Evolutionary conservation across 1,140 invertebrate genomes (phyloP), one percentile per base, ranked within the genome.

Genomic region (Lithobius niger): DNA sequence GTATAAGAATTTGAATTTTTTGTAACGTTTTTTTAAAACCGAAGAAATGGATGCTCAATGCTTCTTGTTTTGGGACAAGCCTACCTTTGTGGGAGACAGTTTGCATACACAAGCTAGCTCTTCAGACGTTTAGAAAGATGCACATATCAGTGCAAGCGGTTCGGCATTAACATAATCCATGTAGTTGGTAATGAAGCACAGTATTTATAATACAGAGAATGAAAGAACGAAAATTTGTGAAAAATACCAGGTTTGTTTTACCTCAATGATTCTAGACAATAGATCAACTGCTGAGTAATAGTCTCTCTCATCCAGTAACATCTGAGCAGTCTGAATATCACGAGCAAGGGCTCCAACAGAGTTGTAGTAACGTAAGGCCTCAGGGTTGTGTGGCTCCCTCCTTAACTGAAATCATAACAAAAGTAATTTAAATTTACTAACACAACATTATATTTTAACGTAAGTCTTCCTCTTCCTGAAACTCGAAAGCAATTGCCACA

Each of bases 191-290:
- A 36, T 36, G 31, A 10, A 10, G 31, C 31, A 10, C n/a, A n/a
- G 10, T 36, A 36, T 19, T 13, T 45, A 18, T 45, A 18, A 45
- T 18, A 13, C 16, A 36, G 31, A 36, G 6, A n/a, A 10, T 45
- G 22, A 13, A 45, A 45, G 22, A 6, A 45, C 22, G 18, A 13
- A 45, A 45, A 13, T 16, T 19, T 45, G 4, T 10, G 4, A 45
- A 18, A 19, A 19, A 13, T 10, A 45, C 22, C 4, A 19, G 19
- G n/a, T n/a, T n/a, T n/a, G 6, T 13, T 18, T 66, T 52, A 82
- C 74, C 73, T 97, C 91, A 53, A 97, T 78, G 22, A 88, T 73
- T 58, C 77, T 71, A 22, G 82, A 79, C 19, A 95, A 71, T 25
- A 84, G 63, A 27, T 79, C 74, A 47, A 86, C 78, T 22, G 88